These are phyloP conservation scores for Portunus trituberculatus DNA, from an alignment of 1,140 invertebrate genomes.

Conservation along the genomic window DNA sequence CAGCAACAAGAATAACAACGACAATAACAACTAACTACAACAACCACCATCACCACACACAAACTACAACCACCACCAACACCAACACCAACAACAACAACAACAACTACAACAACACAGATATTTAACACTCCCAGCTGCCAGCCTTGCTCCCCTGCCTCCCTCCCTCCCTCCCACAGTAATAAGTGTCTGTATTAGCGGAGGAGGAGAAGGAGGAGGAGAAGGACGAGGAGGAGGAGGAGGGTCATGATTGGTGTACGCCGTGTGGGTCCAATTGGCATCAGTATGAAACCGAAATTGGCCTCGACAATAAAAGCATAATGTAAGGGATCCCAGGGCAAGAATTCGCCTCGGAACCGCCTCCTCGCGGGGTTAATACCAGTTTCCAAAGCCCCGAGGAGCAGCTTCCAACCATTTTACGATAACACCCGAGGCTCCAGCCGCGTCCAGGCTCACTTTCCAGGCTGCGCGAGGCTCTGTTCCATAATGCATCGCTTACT, in stretches of 20 bases:
- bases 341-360: constrained; percentile 64
- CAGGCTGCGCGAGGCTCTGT: background rate
- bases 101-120: background rate
- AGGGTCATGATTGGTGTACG: constrained; percentile 29
- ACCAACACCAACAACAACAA: background rate
- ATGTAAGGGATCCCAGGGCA: constrained; percentile 52
- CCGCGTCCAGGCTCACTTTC: constrained; percentile 32
- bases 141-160: background rate
- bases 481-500: constrained; percentile 64
- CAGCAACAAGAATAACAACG: background rate
- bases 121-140: background rate
- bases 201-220: background rate
- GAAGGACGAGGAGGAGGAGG: background rate
- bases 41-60: background rate
- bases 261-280: constrained; percentile 51
- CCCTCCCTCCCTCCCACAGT: background rate
- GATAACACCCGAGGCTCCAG: constrained; percentile 67
- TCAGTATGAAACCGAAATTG: constrained; percentile 69
- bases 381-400: constrained; percentile 71
- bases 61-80: background rate
- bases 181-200: background rate
- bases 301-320: constrained; percentile 72
- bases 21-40: background rate
- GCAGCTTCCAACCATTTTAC: constrained; percentile 72
- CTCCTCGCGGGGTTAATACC: constrained; percentile 63